These are phyloP conservation scores for Pseudocheirus occidentalis DNA, from an alignment of 2,797 vertebrate species.

Conservation along the genomic window DNA sequence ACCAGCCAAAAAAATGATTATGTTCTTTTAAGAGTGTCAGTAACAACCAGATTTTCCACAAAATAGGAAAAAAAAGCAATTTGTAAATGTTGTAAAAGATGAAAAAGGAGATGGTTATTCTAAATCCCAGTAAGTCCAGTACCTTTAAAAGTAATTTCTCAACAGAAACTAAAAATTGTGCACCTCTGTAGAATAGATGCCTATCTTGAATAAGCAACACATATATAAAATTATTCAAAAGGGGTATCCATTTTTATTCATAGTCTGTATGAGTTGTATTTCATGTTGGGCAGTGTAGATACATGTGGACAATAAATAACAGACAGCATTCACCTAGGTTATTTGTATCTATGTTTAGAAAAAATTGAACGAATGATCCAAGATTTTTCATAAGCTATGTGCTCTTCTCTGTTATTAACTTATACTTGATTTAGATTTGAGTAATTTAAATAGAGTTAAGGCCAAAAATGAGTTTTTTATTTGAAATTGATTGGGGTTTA, in stretches of 20 bases:
- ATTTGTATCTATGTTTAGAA: conserved; percentile 27
- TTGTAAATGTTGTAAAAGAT: conserved; percentile 24
- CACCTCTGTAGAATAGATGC: background rate
- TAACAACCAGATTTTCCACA: background rate
- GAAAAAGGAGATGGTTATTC: background rate
- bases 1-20: conserved; percentile 20
- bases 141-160: background rate
- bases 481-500: conserved; percentile 34
- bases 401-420: conserved; percentile 31
- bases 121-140: background rate
- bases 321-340: conserved; percentile 25
- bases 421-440: conserved; percentile 35
- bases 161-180: background rate
- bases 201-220: background rate
- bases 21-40: conserved; percentile 19
- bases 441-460: conserved; percentile 40
- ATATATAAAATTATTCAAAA: background rate
- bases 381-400: conserved; percentile 43
- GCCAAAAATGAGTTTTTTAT: conserved; percentile 44
- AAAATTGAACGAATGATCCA: conserved; percentile 12
- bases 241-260: background rate
- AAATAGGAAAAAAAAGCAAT: conserved; percentile 26
- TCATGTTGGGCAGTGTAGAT: background rate
- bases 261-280: conserved; percentile 34
- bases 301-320: conserved; percentile 8